phyloP scores from a whole-genome alignment of 2,888 invertebrate species.

The Drosophila merina region DNA sequence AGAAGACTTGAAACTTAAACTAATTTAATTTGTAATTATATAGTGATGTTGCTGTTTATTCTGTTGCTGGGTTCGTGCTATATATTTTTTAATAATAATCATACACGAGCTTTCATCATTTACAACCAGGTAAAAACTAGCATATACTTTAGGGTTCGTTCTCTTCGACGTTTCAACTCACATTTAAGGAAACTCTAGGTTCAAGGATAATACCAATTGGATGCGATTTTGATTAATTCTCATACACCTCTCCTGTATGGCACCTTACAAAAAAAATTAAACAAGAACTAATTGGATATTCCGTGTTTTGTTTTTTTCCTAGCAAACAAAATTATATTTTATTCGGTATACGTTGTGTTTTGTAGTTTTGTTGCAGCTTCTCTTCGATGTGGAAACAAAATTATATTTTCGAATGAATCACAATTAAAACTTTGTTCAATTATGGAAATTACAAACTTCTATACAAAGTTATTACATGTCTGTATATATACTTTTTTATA shows the following conservation, averaged over 20 bases:
- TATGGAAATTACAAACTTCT: constrained; percentile 30
- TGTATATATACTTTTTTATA: constrained; percentile 46
- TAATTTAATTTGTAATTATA: constrained; percentile 47
- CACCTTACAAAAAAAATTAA: constrained; percentile 20
- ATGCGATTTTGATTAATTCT: constrained; percentile 41
- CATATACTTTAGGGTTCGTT: constrained; percentile 45
- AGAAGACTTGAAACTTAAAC: constrained; percentile 56
- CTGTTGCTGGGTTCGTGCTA: constrained; percentile 39
- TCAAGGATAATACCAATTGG: constrained; percentile 20
- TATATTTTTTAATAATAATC: constrained; percentile 45
- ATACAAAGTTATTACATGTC: constrained; percentile 21
- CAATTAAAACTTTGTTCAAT: constrained; percentile 62
- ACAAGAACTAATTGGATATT: constrained; percentile 16
- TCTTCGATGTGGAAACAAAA: constrained; percentile 68
- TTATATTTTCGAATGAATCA: constrained; percentile 74
- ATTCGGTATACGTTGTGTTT: constrained; percentile 54
- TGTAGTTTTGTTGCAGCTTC: constrained; percentile 32
- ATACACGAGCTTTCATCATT: constrained; percentile 59
- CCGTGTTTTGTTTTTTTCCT: constrained; percentile 10
- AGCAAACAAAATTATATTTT: constrained; percentile 55
- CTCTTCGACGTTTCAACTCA: constrained; percentile 30
- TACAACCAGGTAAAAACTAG: constrained; percentile 75
- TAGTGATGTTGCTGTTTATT: constrained; percentile 41
- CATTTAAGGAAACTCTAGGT: constrained; percentile 29
- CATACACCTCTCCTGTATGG: constrained; percentile 32